Base-by-base conservation (phyloP, 2,888 invertebrate genomes). In the Pammene aurita region DNA sequence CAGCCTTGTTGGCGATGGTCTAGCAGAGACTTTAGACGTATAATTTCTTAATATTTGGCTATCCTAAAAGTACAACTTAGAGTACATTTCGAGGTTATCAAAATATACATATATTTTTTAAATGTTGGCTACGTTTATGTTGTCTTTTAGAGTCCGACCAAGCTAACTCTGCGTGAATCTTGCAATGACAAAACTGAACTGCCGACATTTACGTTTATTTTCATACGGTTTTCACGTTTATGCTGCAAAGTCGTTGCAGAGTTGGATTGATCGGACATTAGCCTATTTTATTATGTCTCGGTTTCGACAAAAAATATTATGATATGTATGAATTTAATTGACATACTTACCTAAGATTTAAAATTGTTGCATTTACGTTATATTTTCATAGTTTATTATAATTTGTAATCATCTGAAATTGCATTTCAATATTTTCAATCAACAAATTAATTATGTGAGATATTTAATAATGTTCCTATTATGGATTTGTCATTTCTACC, bases 401-500 rank as follows among this genome's bases (percentile, higher is more conserved):
- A 71, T 72, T 72, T 72, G 48, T 71, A 70, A 72, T 34, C 41
- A 65, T 61, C 16, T n/a, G 54, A 58, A 72, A 58, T 60, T 57
- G 46, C 52, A 60, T 61, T 61, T 50, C 26, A 26, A 26, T 26
- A 26, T 26, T 26, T 26, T 26, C 26, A 52, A 16, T 61, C 7
- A 18, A 41, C 42, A 48, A 61, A n/a, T n/a, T n/a, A 71, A 64
- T 67, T 70, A 68, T 71, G 75, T 73, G 64, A 76, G 73, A 75
- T 76, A 71, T 79, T 73, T 74, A 73, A 74, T 66, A 79, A 84
- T 82, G 89, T 90, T 89, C 89, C 88, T 90, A 84, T 79, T 82
- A 83, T 72, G 89, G 89, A 90, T 89, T 90, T 89, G 87, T 88
- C 82, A 79, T 79, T 80, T 73, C 76, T 80, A 67, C 70, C 76